phyloP scores from a whole-genome alignment of 2,113 vertebrate genomes.

The Melospiza melodia region DNA sequence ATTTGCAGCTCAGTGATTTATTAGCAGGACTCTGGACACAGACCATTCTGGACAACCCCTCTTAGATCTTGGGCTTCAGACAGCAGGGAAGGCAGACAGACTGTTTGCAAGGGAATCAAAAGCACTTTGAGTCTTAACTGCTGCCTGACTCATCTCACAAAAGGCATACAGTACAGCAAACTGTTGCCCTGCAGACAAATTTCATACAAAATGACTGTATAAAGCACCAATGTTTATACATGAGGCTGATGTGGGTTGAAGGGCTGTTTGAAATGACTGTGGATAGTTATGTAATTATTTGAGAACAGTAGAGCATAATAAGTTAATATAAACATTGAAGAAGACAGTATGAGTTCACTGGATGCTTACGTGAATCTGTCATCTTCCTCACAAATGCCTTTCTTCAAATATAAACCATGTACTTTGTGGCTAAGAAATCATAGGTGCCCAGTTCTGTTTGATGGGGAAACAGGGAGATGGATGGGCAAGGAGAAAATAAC shows the following conservation, averaged over 20 bases:
- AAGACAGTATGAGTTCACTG: slow-evolving; percentile 44
- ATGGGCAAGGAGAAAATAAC: neutral
- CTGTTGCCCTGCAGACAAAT: slow-evolving; percentile 49
- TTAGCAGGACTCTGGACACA: neutral
- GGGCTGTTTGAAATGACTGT: slow-evolving; percentile 45
- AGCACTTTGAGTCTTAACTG: slow-evolving; percentile 47
- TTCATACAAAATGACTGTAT: slow-evolving; percentile 35
- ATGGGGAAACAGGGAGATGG: neutral
- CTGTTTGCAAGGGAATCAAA: slow-evolving; percentile 36
- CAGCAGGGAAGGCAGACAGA: slow-evolving; percentile 2
- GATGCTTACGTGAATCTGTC: slow-evolving; percentile 17
- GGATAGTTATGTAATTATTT: slow-evolving; percentile 57
- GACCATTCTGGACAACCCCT: neutral
- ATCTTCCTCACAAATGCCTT: slow-evolving; percentile 5
- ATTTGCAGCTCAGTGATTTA: slow-evolving; percentile 22
- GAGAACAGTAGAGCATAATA: slow-evolving; percentile 48
- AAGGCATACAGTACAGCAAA: slow-evolving; percentile 11
- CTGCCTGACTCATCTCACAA: slow-evolving; percentile 47
- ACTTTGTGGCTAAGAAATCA: neutral
- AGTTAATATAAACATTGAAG: slow-evolving; percentile 47
- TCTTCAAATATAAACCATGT: neutral
- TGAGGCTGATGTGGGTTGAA: neutral
- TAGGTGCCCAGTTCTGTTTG: neutral
- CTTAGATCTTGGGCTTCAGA: slow-evolving; percentile 18
- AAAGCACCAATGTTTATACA: slow-evolving; percentile 49